phyloP scores from a whole-genome alignment of 2,113 vertebrate species.

The Chionis minor region DNA sequence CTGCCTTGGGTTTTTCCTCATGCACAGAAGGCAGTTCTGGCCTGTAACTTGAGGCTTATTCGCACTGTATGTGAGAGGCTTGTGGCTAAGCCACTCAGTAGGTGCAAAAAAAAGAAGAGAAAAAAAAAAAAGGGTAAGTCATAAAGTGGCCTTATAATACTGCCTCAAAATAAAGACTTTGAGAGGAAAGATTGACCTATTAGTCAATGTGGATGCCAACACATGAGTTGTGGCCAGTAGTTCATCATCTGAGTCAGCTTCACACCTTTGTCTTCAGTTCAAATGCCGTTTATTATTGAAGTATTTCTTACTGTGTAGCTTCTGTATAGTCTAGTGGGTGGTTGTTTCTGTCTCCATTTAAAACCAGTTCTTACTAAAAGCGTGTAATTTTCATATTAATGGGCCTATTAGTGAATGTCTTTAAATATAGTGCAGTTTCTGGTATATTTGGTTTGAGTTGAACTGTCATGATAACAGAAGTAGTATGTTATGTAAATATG shows the following conservation, averaged over 20 bases:
- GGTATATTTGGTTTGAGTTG: background rate
- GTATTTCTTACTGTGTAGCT: background rate
- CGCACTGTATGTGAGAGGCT: background rate
- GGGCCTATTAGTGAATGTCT: background rate
- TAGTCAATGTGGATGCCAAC: background rate
- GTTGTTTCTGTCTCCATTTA: background rate
- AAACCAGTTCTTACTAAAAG: background rate
- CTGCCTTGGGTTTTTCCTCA: background rate
- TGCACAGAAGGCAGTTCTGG: background rate
- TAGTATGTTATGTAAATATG: background rate
- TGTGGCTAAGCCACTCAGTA: background rate
- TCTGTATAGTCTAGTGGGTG: rapidly evolving
- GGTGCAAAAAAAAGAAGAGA: background rate
- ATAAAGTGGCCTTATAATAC: background rate
- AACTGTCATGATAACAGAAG: background rate
- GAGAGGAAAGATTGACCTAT: background rate
- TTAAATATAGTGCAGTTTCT: background rate
- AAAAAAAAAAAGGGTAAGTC: background rate
- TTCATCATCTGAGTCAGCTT: background rate
- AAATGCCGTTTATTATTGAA: background rate
- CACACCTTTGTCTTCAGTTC: background rate
- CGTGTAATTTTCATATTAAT: background rate
- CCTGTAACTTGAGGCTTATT: background rate
- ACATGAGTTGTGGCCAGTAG: background rate
- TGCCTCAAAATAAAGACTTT: background rate